Percentiles rank a stretch among this genome's conserved stretches.
Evolutionary conservation across 2,113 vertebrate genomes (phyloP).

Genomic region (Rhodinocichla rosea): DNA sequence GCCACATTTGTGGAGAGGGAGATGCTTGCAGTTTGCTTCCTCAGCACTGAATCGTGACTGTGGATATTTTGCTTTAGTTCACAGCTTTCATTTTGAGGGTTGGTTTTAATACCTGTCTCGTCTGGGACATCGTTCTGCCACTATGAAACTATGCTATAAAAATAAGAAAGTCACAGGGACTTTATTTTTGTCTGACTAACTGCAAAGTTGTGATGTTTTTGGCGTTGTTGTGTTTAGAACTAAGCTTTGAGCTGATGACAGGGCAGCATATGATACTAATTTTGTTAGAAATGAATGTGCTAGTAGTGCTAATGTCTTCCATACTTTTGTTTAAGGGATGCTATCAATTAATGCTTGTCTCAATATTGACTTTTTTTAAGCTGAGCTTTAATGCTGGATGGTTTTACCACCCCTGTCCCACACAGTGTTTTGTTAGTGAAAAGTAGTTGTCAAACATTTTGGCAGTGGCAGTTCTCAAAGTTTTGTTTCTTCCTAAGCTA

Average conservation of each 20-base stretch:
- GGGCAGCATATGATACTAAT: background rate
- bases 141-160: background rate
- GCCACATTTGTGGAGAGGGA: background rate
- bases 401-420: no score
- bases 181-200: background rate
- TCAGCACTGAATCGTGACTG: background rate
- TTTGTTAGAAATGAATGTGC: background rate
- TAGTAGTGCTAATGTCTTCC: conserved; percentile 1
- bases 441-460: background rate
- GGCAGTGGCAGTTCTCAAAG: background rate
- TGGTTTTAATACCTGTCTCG: background rate
- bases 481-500: background rate
- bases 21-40: background rate
- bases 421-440: background rate
- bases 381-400: background rate
- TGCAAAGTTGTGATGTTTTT: background rate
- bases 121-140: background rate
- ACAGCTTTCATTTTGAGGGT: background rate
- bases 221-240: background rate
- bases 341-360: background rate
- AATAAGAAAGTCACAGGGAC: background rate
- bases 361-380: background rate
- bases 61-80: background rate
- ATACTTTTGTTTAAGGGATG: background rate
- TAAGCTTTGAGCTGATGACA: background rate